Conservation (phyloP, 2,888 invertebrate species). For the Ditylenchus weischeri region DNA sequence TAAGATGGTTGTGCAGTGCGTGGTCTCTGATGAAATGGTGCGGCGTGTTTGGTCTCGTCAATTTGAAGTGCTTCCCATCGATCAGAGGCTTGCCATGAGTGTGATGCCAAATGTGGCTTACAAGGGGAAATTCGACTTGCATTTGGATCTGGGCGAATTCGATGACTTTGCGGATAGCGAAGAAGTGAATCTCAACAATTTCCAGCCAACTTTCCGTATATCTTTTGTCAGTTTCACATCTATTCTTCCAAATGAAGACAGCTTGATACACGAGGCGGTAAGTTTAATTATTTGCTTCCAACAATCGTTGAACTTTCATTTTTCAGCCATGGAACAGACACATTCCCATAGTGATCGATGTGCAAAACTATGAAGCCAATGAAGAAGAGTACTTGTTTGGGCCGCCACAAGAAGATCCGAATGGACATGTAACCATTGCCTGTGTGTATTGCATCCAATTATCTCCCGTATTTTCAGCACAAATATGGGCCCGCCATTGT, state of each 20-base stretch:
- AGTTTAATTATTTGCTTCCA: too few species aligned
- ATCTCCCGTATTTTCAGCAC: too few species aligned
- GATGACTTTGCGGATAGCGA: background rate
- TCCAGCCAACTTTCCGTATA: background rate
- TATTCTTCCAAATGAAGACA: background rate
- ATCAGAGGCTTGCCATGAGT: background rate
- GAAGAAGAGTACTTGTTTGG: too few species aligned
- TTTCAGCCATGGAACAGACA: slow-evolving; percentile 6
- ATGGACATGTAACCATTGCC: too few species aligned
- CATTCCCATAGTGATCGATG: background rate
- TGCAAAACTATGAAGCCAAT: background rate
- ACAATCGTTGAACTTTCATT: too few species aligned
- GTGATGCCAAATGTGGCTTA: slow-evolving; percentile 4
- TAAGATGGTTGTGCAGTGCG: slow-evolving; percentile 1
- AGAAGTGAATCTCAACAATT: slow-evolving; percentile 3
- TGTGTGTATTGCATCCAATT: too few species aligned
- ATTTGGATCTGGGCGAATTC: background rate
- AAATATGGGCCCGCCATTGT: too few species aligned
- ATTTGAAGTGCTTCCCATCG: background rate
- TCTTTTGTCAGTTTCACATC: background rate
- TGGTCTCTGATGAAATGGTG: background rate
- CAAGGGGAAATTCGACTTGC: background rate
- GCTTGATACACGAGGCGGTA: slow-evolving; percentile 1
- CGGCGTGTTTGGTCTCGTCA: slow-evolving; percentile 4
- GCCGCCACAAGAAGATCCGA: too few species aligned